phyloP scores from a whole-genome alignment of 2,797 vertebrate genomes.

The Poeciliopsis presidionis region DNA sequence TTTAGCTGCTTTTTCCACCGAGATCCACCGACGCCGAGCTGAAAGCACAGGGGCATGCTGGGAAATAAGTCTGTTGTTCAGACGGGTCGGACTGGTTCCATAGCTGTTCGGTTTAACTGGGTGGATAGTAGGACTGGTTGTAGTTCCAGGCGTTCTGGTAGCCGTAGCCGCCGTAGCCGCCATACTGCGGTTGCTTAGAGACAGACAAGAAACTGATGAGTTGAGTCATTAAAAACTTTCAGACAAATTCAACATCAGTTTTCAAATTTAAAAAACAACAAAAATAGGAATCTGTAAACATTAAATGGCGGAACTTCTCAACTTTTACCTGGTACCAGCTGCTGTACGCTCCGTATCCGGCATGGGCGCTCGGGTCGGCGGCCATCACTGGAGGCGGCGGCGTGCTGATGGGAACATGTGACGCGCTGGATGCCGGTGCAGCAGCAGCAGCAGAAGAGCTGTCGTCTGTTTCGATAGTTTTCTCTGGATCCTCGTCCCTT shows the following conservation, averaged over 20 bases:
- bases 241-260: background rate
- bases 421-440: constrained; percentile 54
- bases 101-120: constrained; percentile 69
- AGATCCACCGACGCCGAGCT: constrained; percentile 31
- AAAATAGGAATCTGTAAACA: background rate
- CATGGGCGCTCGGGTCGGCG: constrained; percentile 64
- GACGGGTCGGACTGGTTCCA: constrained; percentile 27
- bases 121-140: constrained; percentile 85
- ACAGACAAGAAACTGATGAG: background rate
- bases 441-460: constrained; percentile 45
- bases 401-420: constrained; percentile 77
- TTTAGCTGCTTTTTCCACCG: constrained; percentile 20
- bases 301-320: background rate
- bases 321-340: constrained; percentile 85
- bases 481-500: constrained; percentile 80
- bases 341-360: constrained; percentile 75
- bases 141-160: constrained; percentile 87
- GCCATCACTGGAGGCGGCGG: constrained; percentile 77
- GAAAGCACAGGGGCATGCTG: constrained; percentile 47
- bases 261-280: background rate
- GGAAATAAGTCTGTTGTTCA: constrained; percentile 43
- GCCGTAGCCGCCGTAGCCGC: constrained; percentile 77
- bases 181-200: constrained; percentile 79
- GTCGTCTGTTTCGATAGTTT: constrained; percentile 76
- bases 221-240: background rate